These are phyloP conservation scores for Tinea semifulvella DNA, from an alignment of 2,888 invertebrate species.

Conservation along the genomic window DNA sequence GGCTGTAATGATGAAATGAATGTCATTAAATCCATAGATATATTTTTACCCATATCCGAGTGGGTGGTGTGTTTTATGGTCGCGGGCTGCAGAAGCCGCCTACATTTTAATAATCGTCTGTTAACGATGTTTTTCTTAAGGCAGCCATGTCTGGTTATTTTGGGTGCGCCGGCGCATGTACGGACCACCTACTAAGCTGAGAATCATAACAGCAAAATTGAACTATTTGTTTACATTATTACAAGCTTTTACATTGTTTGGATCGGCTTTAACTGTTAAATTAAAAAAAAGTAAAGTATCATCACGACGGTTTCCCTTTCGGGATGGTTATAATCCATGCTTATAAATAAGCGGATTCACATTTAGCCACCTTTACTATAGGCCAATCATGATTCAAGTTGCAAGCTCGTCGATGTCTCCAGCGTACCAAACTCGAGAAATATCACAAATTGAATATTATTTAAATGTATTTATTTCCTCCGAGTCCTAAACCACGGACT, in stretches of 20 bases:
- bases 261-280: background rate
- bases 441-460: no score
- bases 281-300: background rate
- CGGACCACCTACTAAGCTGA: conserved; percentile 43
- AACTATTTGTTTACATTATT: conserved; percentile 28
- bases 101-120: conserved; percentile 52
- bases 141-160: conserved; percentile 46
- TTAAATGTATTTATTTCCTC: no score
- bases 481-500: no score
- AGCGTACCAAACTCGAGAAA: no score
- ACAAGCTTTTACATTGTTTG: conserved; percentile 1
- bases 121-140: conserved; percentile 62
- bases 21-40: background rate
- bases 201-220: conserved; percentile 17
- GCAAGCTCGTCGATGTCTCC: no score
- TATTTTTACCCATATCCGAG: conserved; percentile 42
- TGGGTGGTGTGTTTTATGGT: conserved; percentile 57
- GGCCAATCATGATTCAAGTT: no score
- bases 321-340: no score
- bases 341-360: no score
- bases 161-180: conserved; percentile 35
- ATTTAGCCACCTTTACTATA: no score
- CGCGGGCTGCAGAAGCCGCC: conserved; percentile 48
- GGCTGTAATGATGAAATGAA: no score
- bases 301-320: no score